phyloP scores from a whole-genome alignment of 2,888 invertebrate species.

The Parascotia fuliginaria region DNA sequence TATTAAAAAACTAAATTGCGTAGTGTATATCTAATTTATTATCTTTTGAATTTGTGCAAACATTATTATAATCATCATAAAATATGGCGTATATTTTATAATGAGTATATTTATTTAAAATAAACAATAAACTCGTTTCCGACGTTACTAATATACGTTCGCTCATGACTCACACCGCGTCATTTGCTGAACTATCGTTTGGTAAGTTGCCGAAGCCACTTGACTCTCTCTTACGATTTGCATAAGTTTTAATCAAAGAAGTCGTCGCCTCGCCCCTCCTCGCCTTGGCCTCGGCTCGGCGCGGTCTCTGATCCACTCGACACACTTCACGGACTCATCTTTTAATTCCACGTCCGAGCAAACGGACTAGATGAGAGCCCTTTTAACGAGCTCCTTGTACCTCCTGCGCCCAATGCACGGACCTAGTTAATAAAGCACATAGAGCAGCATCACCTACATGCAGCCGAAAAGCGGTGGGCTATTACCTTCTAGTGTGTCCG shows the following conservation, averaged over 20 bases:
- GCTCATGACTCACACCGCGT: slow-evolving; percentile 13
- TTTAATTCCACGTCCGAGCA: slow-evolving; percentile 25
- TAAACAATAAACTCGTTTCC: no score
- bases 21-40: no score
- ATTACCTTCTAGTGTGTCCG: slow-evolving; percentile 1
- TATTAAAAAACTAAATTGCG: no score
- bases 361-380: slow-evolving; percentile 5
- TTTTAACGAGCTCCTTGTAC: slow-evolving; percentile 12
- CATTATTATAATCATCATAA: no score
- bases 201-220: slow-evolving; percentile 59
- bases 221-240: slow-evolving; percentile 62
- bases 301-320: slow-evolving; percentile 38
- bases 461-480: background rate
- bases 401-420: background rate
- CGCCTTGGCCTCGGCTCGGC: background rate
- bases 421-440: background rate
- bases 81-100: no score
- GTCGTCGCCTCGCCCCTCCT: slow-evolving; percentile 33
- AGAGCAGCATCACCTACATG: background rate
- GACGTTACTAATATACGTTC: no score
- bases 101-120: no score
- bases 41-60: no score
- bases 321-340: slow-evolving; percentile 43
- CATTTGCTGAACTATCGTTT: slow-evolving; percentile 39
- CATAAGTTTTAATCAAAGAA: slow-evolving; percentile 80